Evolutionary conservation across 2,113 vertebrate genomes (phyloP).

Genomic region (Beaufortia kweichowensis): DNA sequence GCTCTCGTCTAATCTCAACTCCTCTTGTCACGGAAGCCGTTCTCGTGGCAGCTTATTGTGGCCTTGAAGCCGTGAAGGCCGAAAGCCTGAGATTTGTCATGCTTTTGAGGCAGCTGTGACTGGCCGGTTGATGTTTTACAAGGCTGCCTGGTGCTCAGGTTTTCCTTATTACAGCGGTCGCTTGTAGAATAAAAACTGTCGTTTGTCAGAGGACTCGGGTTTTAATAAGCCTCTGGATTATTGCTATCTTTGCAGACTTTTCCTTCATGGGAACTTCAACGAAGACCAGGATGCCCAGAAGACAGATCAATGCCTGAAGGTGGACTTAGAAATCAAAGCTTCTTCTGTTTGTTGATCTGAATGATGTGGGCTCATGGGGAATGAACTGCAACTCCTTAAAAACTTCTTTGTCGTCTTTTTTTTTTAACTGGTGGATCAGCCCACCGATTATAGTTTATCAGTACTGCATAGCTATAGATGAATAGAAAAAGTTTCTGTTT

Average conservation of each 20-base stretch:
- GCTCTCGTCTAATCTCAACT: background rate
- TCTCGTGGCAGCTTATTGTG: background rate
- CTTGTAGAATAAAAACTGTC: background rate
- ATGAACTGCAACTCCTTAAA: background rate
- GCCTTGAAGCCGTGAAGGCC: background rate
- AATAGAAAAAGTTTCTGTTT: no score
- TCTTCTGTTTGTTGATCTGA: background rate
- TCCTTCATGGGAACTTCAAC: background rate
- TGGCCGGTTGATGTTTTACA: constrained; percentile 17
- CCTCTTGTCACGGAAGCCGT: constrained; percentile 15
- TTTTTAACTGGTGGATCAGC: background rate
- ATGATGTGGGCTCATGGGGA: background rate
- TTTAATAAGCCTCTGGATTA: constrained; percentile 33
- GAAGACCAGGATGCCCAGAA: background rate
- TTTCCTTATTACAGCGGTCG: background rate
- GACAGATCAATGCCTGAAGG: background rate
- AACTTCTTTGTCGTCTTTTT: background rate
- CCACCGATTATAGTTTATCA: background rate
- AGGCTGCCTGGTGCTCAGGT: background rate
- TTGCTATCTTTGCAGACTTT: background rate
- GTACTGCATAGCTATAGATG: background rate
- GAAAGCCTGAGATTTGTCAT: constrained; percentile 15
- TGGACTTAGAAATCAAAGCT: background rate
- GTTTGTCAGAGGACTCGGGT: constrained; percentile 2
- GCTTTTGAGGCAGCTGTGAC: constrained; percentile 6